These are phyloP conservation scores for Ophion obscuratus DNA, from an alignment of 2,888 invertebrate species.

Conservation along the genomic window DNA sequence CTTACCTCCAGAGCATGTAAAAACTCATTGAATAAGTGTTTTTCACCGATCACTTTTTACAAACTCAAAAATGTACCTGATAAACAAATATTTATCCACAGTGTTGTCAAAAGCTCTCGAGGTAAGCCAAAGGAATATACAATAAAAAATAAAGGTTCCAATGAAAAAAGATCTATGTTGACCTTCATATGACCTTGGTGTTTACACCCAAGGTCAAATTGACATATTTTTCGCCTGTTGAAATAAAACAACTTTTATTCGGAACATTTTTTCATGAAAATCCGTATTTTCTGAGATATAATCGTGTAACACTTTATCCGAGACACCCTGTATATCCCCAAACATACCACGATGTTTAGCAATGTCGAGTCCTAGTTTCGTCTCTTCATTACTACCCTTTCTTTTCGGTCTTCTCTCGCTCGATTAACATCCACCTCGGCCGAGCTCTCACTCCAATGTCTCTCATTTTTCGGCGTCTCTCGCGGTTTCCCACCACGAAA, in stretches of 20 bases:
- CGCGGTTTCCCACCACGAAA: conserved; percentile 11
- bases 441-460: conserved; percentile 36
- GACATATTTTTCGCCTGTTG: too few species aligned
- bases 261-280: neutral
- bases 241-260: too few species aligned
- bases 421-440: conserved; percentile 46
- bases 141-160: too few species aligned
- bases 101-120: conserved; percentile 1
- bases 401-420: conserved; percentile 48
- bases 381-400: conserved; percentile 60
- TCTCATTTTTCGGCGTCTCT: conserved; percentile 15
- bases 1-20: neutral
- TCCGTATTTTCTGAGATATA: neutral
- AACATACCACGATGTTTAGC: conserved; percentile 2
- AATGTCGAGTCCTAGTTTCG: conserved; percentile 44
- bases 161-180: too few species aligned
- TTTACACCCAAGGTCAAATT: too few species aligned
- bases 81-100: neutral
- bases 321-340: neutral
- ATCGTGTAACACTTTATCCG: neutral
- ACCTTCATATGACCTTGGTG: too few species aligned
- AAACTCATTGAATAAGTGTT: neutral
- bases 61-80: neutral
- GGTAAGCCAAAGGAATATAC: neutral
- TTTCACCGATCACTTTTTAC: neutral